Conservation (phyloP, 2,797 vertebrate genomes). For the Mus caroli region DNA sequence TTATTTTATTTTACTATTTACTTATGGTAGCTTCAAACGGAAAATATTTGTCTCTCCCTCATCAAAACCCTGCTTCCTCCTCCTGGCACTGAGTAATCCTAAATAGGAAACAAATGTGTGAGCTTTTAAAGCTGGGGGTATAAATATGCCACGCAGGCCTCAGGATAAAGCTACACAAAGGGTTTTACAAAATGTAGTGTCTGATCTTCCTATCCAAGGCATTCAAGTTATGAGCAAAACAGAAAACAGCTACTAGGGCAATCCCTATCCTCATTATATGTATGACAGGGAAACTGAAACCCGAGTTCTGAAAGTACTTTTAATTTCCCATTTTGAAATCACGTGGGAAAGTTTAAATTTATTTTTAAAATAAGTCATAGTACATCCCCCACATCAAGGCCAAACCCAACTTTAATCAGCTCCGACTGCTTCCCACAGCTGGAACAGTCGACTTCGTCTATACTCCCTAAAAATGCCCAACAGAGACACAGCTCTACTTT, state of each 20-base stretch:
- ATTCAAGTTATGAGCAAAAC: conserved; percentile 49
- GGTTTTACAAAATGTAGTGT: conserved; percentile 36
- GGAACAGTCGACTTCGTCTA: conserved; percentile 40
- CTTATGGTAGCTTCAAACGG: conserved; percentile 38
- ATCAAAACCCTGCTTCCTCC: conserved; percentile 25
- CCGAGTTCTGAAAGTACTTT: conserved; percentile 24
- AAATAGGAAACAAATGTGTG: conserved; percentile 29
- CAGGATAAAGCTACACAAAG: conserved; percentile 2
- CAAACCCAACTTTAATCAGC: neutral
- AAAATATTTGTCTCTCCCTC: neutral
- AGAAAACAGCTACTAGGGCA: neutral
- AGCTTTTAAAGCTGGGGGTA: neutral
- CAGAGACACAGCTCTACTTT: neutral
- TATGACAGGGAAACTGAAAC: neutral
- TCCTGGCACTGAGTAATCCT: neutral
- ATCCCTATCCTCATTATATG: neutral
- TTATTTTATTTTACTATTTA: conserved; percentile 54
- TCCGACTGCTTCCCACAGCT: neutral
- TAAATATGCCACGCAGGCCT: neutral
- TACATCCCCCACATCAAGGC: conserved; percentile 43
- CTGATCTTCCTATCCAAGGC: neutral
- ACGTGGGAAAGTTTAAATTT: conserved; percentile 61
- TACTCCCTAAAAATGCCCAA: neutral
- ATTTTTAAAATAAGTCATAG: conserved; percentile 53
- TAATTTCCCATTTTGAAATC: conserved; percentile 41